Evolutionary conservation across 2,113 vertebrate species (phyloP), one percentile per base, ranked within the genome.

Genomic region (Phylloscopus whistleri): DNA sequence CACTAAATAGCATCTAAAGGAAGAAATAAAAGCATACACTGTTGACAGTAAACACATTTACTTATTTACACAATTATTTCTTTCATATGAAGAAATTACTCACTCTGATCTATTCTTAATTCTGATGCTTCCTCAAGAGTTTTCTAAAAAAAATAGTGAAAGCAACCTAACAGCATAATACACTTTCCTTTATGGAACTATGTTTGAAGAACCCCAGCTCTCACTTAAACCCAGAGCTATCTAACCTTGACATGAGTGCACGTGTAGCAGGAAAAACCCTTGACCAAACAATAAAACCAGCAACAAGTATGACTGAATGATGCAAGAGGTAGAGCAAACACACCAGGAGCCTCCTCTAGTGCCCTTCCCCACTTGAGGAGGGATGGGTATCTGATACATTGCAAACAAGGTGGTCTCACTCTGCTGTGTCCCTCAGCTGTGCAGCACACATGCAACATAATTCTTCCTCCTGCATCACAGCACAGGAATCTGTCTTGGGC

Each of bases 241-340:
- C 33, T 55, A 76, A 80, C 49, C 22, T 21, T 51, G 39, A 63
- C 11, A 7, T 0, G 6, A 81, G 7, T 23, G 10, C 17, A 78
- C 0, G 0, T 11, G 13, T 23, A 27, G 11, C 35, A 66, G 12
- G 35, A 64, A 67, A 28, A n/a, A 16, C 3, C 18, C 31, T 24
- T 24, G 26, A 33, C 18, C 55, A 52, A 72, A 41, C 11, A 28
- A 66, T 44, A 53, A 52, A 33, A 2, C 7, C 49, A 72, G 49
- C 16, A 74, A 44, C 13, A 37, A 19, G 9, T 52, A 66, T 15
- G n/a, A 72, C 6, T 11, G 62, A 66, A 39, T 43, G 11, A 70
- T 15, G 27, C 24, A 81, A 66, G 67, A 70, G 51, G 19, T 16
- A 33, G 11, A 52, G 6, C 33, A 52, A 87, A 33, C 10, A 68